These are phyloP conservation scores for Proteles cristata DNA, from an alignment of 2,113 vertebrate genomes.

Conservation along the genomic window DNA sequence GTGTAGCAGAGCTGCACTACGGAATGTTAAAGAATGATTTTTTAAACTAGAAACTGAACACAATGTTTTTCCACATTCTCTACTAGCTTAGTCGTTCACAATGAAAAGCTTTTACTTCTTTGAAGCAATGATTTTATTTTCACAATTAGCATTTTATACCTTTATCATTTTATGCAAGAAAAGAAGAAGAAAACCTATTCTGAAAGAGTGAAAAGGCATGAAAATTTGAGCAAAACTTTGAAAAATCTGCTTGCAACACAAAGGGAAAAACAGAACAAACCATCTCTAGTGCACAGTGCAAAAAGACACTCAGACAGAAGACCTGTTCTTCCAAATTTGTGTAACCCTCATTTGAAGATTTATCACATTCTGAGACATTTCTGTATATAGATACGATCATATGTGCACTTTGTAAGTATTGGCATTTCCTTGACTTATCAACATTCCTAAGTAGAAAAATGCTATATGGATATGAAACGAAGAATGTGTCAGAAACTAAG, in stretches of 20 bases:
- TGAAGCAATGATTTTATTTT: not conserved
- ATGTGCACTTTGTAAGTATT: slow-evolving; percentile 6
- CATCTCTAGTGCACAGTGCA: not conserved
- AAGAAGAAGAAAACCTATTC: not conserved
- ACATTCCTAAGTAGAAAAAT: slow-evolving; percentile 45
- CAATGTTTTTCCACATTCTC: slow-evolving; percentile 5
- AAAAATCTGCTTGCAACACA: not conserved
- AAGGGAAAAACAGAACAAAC: not conserved
- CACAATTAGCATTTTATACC: not conserved
- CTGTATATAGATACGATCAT: not conserved
- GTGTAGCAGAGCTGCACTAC: not conserved
- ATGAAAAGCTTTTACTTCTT: not conserved
- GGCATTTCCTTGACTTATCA: slow-evolving; percentile 44
- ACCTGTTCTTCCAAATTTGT: slow-evolving; percentile 24
- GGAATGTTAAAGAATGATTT: not conserved
- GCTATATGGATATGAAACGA: not conserved
- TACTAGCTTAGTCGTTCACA: not conserved
- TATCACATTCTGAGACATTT: not conserved
- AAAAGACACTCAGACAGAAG: not conserved
- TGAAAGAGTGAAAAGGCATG: not conserved
- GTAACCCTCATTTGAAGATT: slow-evolving; percentile 43
- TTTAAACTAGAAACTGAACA: slow-evolving; percentile 16
- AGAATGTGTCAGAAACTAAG: not conserved
- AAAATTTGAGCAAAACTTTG: slow-evolving; percentile 2
- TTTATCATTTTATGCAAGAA: slow-evolving; percentile 9